Conservation (phyloP, 1,140 invertebrate genomes). For the Drosophila sulfurigaster region DNA sequence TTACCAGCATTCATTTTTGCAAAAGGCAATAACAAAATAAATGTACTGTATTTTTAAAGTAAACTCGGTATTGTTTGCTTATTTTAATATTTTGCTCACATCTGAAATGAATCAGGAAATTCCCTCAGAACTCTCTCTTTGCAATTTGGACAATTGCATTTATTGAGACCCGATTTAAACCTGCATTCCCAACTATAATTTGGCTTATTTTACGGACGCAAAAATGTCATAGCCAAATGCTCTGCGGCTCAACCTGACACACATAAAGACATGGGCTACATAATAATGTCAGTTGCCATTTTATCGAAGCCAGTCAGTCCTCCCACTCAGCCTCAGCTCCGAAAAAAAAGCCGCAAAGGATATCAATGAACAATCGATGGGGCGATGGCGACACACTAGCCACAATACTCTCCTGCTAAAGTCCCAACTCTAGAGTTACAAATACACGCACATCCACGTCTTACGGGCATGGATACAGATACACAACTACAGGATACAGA, state of each 20-base stretch:
- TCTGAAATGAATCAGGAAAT: constrained; percentile 14
- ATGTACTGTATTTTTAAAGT: neutral
- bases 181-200: constrained; percentile 42
- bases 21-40: neutral
- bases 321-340: neutral
- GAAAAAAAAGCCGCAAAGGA: constrained; percentile 67
- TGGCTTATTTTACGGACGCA: constrained; percentile 35
- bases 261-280: constrained; percentile 61
- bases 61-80: neutral
- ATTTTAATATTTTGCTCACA: constrained; percentile 13
- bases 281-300: constrained; percentile 58
- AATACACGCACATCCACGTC: constrained; percentile 57
- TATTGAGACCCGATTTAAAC: constrained; percentile 25
- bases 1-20: neutral
- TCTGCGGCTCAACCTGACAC: constrained; percentile 45
- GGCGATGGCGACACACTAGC: constrained; percentile 49
- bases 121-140: neutral
- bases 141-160: constrained; percentile 18
- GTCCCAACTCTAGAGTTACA: constrained; percentile 40
- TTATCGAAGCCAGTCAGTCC: constrained; percentile 32
- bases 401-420: constrained; percentile 23
- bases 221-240: constrained; percentile 55
- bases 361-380: constrained; percentile 82
- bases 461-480: constrained; percentile 16
- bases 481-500: constrained; percentile 34